Evolutionary conservation across 2,797 vertebrate species (phyloP), one percentile per base, ranked within the genome.

Genomic region (Gobionotothen gibberifrons): DNA sequence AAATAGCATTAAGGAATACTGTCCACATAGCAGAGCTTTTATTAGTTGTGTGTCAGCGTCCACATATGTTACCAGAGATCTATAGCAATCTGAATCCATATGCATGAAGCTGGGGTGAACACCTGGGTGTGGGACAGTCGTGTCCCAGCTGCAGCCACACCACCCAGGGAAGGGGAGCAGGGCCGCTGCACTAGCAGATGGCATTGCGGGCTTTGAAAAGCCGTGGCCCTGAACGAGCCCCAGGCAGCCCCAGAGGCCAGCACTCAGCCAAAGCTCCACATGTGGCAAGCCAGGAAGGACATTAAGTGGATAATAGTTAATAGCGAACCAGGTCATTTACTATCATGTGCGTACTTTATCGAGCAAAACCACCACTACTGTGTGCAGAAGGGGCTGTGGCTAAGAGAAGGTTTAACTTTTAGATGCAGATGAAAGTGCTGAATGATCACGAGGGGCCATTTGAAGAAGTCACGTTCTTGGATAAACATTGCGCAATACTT

Each of bases 301-400:
- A 94, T 94, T 93, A 93, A 91, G 90, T 91, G 83, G 92, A 92
- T 95, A 95, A 95, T 95, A 90, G 92, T 95, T 95, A 95, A 95
- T 95, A 89, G 90, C 89, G 85, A 93, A 95, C 94, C 94, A 94
- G 93, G 91, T 93, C 87, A 95, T 93, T 94, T 94, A 92, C 91
- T 87, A 94, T 95, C 93, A 94, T 91, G 90, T 91, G 93, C 83
- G 39, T 86, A 91, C 86, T 95, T 94, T 93, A 95, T 95, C 94
- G 91, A 93, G 89, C 93, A 91, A 78, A 92, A 92, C 93, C 82
- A 56, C 86, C 85, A 69, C 80, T 72, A 62, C 72, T 78, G 85
- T 88, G 78, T 85, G 84, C 85, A 87, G 72, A 85, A 81, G 85
- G 87, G 86, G 78, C 72, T 4, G 42, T 49, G 72, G 81, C 82